Conservation (phyloP, 1,140 invertebrate species). For the Druon quercuslanigerum region DNA sequence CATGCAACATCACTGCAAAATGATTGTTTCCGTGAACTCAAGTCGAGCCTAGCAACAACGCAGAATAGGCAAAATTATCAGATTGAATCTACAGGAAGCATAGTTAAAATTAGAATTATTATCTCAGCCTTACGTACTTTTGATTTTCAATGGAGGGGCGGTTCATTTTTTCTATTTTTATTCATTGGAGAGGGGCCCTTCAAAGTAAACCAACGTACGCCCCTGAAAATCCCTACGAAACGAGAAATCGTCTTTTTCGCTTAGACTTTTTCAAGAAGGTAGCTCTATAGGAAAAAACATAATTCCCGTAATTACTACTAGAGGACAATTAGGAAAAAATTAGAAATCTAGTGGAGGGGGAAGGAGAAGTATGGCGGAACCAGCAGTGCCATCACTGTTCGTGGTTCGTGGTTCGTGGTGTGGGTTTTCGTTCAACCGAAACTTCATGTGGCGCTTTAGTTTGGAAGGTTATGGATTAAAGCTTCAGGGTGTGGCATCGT, state of each 20-base stretch:
- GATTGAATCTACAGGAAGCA: constrained; percentile 13
- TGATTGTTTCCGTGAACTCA: background rate
- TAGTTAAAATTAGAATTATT: constrained; percentile 31
- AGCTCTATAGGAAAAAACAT: background rate
- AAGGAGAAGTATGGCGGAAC: constrained; percentile 19
- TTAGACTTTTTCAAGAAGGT: background rate
- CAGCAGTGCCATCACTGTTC: constrained; percentile 1
- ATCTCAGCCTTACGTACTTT: constrained; percentile 22
- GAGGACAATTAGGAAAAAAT: constrained; percentile 26
- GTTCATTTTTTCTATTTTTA: constrained; percentile 28
- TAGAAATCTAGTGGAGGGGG: constrained; percentile 10
- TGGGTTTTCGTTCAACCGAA: constrained; percentile 35
- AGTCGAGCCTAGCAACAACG: constrained; percentile 12
- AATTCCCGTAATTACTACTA: constrained; percentile 11
- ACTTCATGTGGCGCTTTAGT: constrained; percentile 62
- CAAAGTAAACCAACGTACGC: background rate
- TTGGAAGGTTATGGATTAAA: constrained; percentile 71
- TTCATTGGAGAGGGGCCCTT: background rate
- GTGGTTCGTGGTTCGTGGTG: background rate
- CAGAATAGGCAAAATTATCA: constrained; percentile 5
- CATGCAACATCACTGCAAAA: too few species aligned
- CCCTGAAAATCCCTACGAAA: background rate
- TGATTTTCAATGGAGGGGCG: constrained; percentile 8
- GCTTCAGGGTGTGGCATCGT: constrained; percentile 70
- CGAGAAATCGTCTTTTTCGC: background rate